A percentile compares a stretch with the other conserved stretches of the same genome.
phyloP scores from a whole-genome alignment of 2,113 vertebrate species.

The Cyphomyrus plagiostoma region DNA sequence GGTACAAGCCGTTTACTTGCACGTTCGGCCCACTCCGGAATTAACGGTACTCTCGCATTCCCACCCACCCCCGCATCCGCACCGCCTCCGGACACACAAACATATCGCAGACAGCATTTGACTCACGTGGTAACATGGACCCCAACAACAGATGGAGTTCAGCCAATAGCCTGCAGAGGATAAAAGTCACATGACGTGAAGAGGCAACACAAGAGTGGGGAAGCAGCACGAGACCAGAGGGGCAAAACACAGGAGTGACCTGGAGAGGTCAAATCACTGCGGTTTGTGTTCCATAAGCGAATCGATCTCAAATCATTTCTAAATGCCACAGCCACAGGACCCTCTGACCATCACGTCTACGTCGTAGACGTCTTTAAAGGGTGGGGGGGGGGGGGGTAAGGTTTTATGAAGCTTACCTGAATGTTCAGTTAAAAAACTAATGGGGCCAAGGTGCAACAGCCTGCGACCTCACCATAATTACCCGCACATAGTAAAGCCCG shows the following conservation, averaged over 20 bases:
- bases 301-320: not conserved
- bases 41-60: not conserved
- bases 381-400: not conserved
- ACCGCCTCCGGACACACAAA: not conserved
- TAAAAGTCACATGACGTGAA: not conserved
- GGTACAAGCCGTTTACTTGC: not conserved
- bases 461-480: no score
- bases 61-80: not conserved
- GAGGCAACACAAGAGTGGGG: not conserved
- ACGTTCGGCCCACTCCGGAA: not conserved
- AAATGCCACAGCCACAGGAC: not conserved
- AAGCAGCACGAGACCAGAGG: not conserved
- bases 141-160: not conserved
- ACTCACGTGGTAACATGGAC: not conserved
- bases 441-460: no score
- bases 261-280: not conserved
- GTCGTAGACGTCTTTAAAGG: not conserved
- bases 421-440: no score
- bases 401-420: not conserved
- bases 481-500: no score
- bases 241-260: no score
- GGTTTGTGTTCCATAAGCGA: not conserved
- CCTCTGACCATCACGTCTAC: not conserved
- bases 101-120: not conserved
- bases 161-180: not conserved